Evolutionary conservation across 2,888 invertebrate genomes (phyloP), one percentile per base, ranked within the genome.

Genomic region (Catocala sponsa): DNA sequence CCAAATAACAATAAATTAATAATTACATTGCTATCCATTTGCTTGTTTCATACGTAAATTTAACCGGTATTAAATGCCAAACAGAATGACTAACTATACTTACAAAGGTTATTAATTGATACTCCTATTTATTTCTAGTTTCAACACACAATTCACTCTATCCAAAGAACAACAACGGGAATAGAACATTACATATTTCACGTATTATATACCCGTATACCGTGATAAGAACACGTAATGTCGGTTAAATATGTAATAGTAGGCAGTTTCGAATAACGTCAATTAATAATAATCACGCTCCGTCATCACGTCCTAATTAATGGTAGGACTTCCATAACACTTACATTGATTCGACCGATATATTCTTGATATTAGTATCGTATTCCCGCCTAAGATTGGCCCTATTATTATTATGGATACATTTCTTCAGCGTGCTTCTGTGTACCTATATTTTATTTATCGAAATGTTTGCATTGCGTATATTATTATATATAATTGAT

Each of bases 241-340:
- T 35, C 5, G 35, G 35, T 38, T 38, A 62, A 32, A 65, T 59
- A 70, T 62, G 65, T 75, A 74, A 77, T 70, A 71, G 59, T 69
- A 67, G 74, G 59, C 68, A 67, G 75, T 74, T 76, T 72, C 68
- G 63, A 72, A 74, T 71, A 65, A 74, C 76, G 65, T 70, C 81
- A 70, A 79, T 80, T 81, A 78, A 77, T 81, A 80, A 80, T 78
- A 81, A 81, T 81, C 71, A 78, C 66, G 61, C 68, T 55, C 63
- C 75, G 78, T 79, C 78, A 76, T 77, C 71, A 58, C 68, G 72
- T 65, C 61, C 74, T 78, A 74, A 79, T 78, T 83, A 77, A 78
- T 77, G 64, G 63, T 72, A 72, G 74, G 73, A 80, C 80, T 80
- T 68, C 74, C 70, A 66, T 74, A 77, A 73, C 73, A 77, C 74